These are phyloP conservation scores for Mactra quadrangularis DNA, from an alignment of 1,140 invertebrate genomes.

Conservation along the genomic window DNA sequence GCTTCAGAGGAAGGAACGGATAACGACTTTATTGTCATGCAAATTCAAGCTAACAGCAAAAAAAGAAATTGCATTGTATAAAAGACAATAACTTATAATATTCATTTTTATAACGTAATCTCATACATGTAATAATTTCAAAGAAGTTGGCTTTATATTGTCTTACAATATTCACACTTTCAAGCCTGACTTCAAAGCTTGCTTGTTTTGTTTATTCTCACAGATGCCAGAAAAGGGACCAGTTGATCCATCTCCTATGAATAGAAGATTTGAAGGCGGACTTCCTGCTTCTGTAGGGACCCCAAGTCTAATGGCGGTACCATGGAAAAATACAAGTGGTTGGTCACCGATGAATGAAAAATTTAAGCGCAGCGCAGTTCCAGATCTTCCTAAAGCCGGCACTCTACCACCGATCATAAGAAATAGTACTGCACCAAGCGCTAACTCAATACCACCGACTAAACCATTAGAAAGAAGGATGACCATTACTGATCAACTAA, in stretches of 20 bases:
- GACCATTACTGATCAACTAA: background rate
- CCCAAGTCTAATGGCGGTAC: constrained; percentile 1
- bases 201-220: too few species aligned
- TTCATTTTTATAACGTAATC: too few species aligned
- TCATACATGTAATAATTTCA: too few species aligned
- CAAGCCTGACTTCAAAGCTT: too few species aligned
- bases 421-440: background rate
- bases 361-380: background rate
- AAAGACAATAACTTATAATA: too few species aligned
- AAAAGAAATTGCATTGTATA: too few species aligned
- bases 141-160: too few species aligned
- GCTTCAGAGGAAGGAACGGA: too few species aligned
- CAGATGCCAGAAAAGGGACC: too few species aligned
- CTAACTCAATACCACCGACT: background rate
- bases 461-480: background rate
- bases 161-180: too few species aligned
- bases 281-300: background rate
- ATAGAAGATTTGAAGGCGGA: background rate
- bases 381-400: background rate
- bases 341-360: constrained; percentile 30
- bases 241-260: constrained; percentile 3
- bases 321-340: constrained; percentile 4
- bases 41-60: too few species aligned
- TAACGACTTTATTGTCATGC: too few species aligned
- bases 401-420: background rate